Evolutionary conservation across 53 echinoderm and acorn worm genomes (phyloP), one percentile per base, ranked within the genome.

Genomic region (Paracentrotus lividus): DNA sequence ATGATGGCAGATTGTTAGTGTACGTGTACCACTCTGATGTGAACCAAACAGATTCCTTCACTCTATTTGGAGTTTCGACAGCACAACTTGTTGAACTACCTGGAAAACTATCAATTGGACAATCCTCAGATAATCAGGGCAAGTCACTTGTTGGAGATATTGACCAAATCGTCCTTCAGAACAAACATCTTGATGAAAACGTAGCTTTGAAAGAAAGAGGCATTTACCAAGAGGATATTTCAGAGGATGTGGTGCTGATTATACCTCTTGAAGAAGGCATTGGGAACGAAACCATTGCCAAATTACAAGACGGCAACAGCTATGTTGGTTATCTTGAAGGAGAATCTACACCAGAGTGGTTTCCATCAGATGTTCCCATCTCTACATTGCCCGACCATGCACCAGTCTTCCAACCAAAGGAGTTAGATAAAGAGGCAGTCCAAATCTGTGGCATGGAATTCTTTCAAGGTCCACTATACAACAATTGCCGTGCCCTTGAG

Each of bases 1-100:
- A 91, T 96, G 97, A 97, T 93, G 97, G 97, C 9, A 93, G 97
- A 92, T 54, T 97, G 60, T 67, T 49, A 34, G 92, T 97, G 38
- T 96, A 95, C 54, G 47, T 94, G 47, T 93, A 92, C 72, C 58
- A 93, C 49, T 60, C 90, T 20, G 86, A 90, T 52, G 68, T 66
- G 23, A 78, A 90, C 84, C 69, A 20, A 24, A 85, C 92, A 6
- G 49, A 81, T 47, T 88, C 92, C 8, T 95, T 72, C 55, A 65
- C 61, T 49, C 59, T 57, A n/a, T 95, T 91, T 94, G 91, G 88
- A n/a, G 44, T 97, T 36, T 77, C 91, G 44, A 93, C 49, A 24
- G 66, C 93, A 36, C 34, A 75, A 87, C 64, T 38, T 33, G n/a
- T 95, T 16, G 36, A 29, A 1, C 86, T 96, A 64, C 78, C 76